These are phyloP conservation scores for Phallusia fumigata DNA, from an alignment of 23 tunicate species.

Conservation along the genomic window DNA sequence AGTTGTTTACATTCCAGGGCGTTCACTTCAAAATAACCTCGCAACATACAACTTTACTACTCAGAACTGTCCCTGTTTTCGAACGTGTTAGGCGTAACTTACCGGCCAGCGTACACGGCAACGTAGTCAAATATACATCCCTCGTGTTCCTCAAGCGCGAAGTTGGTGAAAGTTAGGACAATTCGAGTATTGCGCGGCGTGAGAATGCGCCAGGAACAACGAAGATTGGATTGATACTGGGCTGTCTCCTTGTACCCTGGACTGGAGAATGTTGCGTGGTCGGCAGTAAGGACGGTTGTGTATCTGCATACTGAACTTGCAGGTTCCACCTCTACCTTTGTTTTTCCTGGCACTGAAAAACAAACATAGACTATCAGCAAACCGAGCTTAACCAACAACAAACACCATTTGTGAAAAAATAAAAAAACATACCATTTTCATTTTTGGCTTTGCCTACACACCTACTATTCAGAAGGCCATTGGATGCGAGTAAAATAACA, in stretches of 20 bases:
- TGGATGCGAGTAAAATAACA: too few relatives aligned
- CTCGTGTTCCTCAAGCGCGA: conserved; percentile 41
- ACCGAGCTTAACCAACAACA: too few relatives aligned
- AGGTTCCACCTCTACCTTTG: background rate
- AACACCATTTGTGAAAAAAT: too few relatives aligned
- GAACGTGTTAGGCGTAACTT: background rate
- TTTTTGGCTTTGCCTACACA: too few relatives aligned
- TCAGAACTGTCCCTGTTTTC: too few relatives aligned
- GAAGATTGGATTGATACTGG: conserved; percentile 28
- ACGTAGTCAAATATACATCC: conserved; percentile 59
- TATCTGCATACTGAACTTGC: background rate
- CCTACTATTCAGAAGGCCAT: too few relatives aligned
- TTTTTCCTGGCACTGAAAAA: background rate
- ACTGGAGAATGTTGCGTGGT: conserved; percentile 21
- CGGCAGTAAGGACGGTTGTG: conserved; percentile 1
- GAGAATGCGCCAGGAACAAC: conserved; percentile 55
- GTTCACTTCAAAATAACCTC: too few relatives aligned
- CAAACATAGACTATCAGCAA: too few relatives aligned
- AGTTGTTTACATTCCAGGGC: too few relatives aligned
- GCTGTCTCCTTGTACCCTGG: conserved; percentile 27
- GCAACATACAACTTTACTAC: too few relatives aligned
- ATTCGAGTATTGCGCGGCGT: conserved; percentile 20
- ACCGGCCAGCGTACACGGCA: conserved; percentile 41
- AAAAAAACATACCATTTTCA: too few relatives aligned
- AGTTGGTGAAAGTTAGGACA: conserved; percentile 28